phyloP scores from a whole-genome alignment of 2,113 vertebrate genomes.

The Erythrolamprus reginae region DNA sequence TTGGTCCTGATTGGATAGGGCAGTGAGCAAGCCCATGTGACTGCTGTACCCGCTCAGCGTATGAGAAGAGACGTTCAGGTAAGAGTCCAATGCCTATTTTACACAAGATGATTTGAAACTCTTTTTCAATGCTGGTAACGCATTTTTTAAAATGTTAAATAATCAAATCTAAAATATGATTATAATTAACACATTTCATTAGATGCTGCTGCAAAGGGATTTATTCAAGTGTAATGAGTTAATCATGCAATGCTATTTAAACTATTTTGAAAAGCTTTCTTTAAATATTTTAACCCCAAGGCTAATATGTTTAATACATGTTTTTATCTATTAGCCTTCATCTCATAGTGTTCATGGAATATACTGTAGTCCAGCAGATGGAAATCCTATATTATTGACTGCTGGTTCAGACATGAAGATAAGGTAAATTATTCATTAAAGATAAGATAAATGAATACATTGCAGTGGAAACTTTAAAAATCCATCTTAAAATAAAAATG shows the following conservation, averaged over 20 bases:
- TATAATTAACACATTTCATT: not conserved
- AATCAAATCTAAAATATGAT: not conserved
- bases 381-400: slow-evolving; percentile 93
- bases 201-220: too few species aligned
- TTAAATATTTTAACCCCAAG: not conserved
- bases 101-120: not conserved
- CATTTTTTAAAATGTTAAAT: not conserved
- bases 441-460: slow-evolving; percentile 74
- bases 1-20: too few species aligned
- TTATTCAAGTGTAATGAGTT: not conserved
- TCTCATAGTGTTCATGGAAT: slow-evolving; percentile 92
- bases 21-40: too few species aligned
- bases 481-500: not conserved
- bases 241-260: not conserved
- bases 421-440: slow-evolving; percentile 69
- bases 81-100: too few species aligned
- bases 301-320: not conserved
- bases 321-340: slow-evolving; percentile 75
- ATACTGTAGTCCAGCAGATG: slow-evolving; percentile 96
- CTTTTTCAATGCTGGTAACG: not conserved
- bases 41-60: too few species aligned
- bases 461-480: not conserved
- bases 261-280: not conserved
- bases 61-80: too few species aligned
- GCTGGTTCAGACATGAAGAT: slow-evolving; percentile 99